Conservation (phyloP, 2,113 vertebrate genomes). For the Leptodactylus fuscus region DNA sequence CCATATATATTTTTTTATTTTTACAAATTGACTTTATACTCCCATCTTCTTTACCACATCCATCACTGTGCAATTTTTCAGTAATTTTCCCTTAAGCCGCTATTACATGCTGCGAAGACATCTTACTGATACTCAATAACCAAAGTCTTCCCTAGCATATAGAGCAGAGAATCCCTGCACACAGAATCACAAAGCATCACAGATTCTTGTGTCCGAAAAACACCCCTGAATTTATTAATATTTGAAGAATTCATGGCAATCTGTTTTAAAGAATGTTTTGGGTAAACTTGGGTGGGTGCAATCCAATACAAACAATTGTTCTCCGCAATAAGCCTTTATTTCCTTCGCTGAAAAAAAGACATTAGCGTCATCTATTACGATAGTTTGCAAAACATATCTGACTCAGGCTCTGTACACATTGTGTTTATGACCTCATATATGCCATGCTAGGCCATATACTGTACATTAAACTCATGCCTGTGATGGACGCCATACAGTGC, state of each 20-base stretch:
- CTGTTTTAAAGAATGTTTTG: neutral
- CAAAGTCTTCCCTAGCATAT: conserved; percentile 22
- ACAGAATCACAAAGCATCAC: neutral
- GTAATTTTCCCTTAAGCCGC: conserved; percentile 52
- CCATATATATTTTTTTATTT: conserved; percentile 52
- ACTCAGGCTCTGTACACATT: no score
- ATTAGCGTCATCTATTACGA: no score
- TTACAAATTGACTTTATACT: conserved; percentile 58
- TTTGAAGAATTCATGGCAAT: neutral
- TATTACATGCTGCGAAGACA: conserved; percentile 56
- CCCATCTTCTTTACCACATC: conserved; percentile 45
- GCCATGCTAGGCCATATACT: no score
- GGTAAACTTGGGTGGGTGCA: neutral
- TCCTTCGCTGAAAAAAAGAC: no score
- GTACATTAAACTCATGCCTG: no score
- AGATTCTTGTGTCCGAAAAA: neutral
- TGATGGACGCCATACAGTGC: no score
- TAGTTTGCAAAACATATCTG: neutral
- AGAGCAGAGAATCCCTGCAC: conserved; percentile 1
- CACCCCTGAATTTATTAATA: neutral
- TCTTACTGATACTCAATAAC: conserved; percentile 45
- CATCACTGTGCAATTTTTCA: conserved; percentile 50
- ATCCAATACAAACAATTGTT: neutral
- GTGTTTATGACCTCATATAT: no score
- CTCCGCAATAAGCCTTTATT: no score